A percentile compares a stretch with the other conserved stretches of the same genome.
Evolutionary conservation across 2,797 vertebrate species (phyloP).

Genomic region (Cygnus olor): DNA sequence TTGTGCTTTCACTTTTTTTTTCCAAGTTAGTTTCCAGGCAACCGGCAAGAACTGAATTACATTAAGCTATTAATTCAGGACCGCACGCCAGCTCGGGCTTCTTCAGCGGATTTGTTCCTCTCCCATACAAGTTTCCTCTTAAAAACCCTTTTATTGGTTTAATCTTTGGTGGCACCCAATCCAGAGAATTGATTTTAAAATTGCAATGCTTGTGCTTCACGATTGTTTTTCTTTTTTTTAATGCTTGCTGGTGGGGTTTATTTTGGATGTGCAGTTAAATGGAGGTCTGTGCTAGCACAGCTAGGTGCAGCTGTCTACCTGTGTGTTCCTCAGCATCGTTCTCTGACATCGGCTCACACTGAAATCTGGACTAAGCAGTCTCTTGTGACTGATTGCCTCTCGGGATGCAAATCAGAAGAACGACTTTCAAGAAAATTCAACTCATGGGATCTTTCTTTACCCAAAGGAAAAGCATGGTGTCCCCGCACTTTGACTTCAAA

Average conservation of each 20-base stretch:
- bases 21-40: constrained; percentile 80
- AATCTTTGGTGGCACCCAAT: background rate
- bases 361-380: background rate
- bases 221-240: background rate
- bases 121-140: constrained; percentile 19
- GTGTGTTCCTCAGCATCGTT: background rate
- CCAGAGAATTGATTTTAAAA: background rate
- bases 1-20: constrained; percentile 36
- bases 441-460: background rate
- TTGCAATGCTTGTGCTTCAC: background rate
- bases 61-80: constrained; percentile 79
- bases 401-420: background rate
- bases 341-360: background rate
- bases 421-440: background rate
- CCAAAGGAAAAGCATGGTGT: background rate
- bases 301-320: fast-evolving
- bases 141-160: constrained; percentile 17
- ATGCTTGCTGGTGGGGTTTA: background rate
- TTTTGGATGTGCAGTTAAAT: background rate
- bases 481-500: no score
- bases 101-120: constrained; percentile 52
- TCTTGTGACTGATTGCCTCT: background rate
- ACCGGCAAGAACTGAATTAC: constrained; percentile 76
- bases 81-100: constrained; percentile 41
- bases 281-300: background rate